Evolutionary conservation across 2,888 invertebrate genomes (phyloP).

Genomic region (Molorchus minor): DNA sequence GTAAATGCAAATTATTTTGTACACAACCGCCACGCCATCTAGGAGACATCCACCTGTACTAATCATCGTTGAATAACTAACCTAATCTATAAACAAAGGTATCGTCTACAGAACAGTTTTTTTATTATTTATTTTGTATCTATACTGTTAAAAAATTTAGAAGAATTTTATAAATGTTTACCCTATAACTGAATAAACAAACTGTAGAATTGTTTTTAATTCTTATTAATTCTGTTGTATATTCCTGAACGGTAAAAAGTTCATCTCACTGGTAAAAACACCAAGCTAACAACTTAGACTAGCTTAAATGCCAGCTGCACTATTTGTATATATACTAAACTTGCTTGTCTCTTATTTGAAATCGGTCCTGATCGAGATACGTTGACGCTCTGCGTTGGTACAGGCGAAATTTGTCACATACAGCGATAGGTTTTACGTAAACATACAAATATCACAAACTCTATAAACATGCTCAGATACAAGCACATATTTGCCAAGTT

Average conservation of each 20-base stretch:
- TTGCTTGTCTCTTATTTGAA: conserved; percentile 38
- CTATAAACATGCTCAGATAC: no score
- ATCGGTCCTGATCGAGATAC: conserved; percentile 20
- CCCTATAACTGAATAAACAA: conserved; percentile 9
- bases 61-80: no score
- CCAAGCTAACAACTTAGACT: conserved; percentile 59
- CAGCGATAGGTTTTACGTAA: no score
- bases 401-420: no score
- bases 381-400: conserved; percentile 20
- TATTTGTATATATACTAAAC: conserved; percentile 44
- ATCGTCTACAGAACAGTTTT: conserved; percentile 41
- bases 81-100: no score
- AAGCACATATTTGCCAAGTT: no score
- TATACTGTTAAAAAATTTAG: conserved; percentile 13
- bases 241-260: conserved; percentile 54
- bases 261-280: conserved; percentile 61
- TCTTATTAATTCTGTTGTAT: conserved; percentile 44
- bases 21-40: background rate
- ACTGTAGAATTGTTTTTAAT: conserved; percentile 32
- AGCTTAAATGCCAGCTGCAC: conserved; percentile 58
- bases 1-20: no score
- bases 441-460: no score
- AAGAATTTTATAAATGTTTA: conserved; percentile 21
- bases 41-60: background rate
- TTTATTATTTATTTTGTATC: conserved; percentile 32